Evolutionary conservation across 1,140 invertebrate genomes (phyloP).

Genomic region (Piezodorus guildinii): DNA sequence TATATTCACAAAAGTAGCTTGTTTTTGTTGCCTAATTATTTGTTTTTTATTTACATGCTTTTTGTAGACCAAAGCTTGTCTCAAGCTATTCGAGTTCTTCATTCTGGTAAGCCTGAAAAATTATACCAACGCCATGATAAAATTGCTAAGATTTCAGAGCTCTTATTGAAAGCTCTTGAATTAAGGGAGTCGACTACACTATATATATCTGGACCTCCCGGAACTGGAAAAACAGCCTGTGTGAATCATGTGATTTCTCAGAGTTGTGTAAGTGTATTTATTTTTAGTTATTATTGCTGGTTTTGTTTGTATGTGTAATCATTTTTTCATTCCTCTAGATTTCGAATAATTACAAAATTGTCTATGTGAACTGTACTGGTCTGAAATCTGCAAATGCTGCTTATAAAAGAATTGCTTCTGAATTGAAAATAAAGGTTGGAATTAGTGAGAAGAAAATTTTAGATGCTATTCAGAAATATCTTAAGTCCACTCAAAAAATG

Average conservation of each 20-base stretch:
- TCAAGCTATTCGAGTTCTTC: conserved; percentile 43
- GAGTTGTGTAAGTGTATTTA: background rate
- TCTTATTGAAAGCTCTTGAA: conserved; percentile 54
- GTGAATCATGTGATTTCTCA: conserved; percentile 58
- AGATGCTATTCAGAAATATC: conserved; percentile 50
- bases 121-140: conserved; percentile 71
- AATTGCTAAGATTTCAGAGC: conserved; percentile 51
- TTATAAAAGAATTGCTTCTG: conserved; percentile 54
- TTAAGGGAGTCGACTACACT: conserved; percentile 61
- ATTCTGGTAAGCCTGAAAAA: conserved; percentile 51
- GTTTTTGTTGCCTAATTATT: background rate
- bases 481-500: conserved; percentile 48
- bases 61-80: conserved; percentile 12
- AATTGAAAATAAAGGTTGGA: conserved; percentile 45
- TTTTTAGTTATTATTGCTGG: background rate
- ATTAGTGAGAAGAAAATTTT: conserved; percentile 47
- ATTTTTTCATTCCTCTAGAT: conserved; percentile 34
- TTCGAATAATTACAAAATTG: conserved; percentile 43
- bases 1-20: too few species aligned
- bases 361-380: conserved; percentile 73
- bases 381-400: conserved; percentile 61
- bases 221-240: conserved; percentile 90
- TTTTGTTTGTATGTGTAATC: conserved; percentile 17
- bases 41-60: background rate
- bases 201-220: conserved; percentile 90